Conservation (phyloP, 2,888 invertebrate species). For the Ptychoptera contaminata region DNA sequence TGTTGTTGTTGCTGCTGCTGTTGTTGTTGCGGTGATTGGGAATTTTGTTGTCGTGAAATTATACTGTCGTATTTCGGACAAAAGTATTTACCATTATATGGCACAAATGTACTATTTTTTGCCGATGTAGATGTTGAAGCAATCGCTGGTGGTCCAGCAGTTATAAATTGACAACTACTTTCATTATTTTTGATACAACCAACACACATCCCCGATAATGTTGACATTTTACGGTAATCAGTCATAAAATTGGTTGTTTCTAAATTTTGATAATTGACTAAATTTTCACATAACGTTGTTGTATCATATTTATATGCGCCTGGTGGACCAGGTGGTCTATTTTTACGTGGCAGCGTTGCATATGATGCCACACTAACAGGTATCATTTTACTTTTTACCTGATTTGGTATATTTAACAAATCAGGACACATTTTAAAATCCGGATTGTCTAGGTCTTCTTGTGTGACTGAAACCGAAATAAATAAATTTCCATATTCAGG, state of each 20-base stretch:
- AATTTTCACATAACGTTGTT: constrained; percentile 23
- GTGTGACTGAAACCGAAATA: constrained; percentile 64
- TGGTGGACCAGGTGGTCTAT: no score
- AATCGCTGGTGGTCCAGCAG: no score
- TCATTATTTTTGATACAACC: background rate
- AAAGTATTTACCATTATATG: constrained; percentile 16
- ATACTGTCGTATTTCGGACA: constrained; percentile 72
- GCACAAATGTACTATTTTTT: constrained; percentile 17
- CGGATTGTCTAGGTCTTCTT: constrained; percentile 44
- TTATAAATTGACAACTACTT: no score
- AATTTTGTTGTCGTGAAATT: constrained; percentile 82
- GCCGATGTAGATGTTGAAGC: background rate
- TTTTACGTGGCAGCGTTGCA: constrained; percentile 33
- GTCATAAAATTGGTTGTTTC: constrained; percentile 20
- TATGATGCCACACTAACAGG: constrained; percentile 28
- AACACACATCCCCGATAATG: background rate
- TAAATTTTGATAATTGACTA: constrained; percentile 29
- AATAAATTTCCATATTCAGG: constrained; percentile 49
- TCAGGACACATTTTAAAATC: constrained; percentile 63
- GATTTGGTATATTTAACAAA: constrained; percentile 52
- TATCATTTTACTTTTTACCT: constrained; percentile 28
- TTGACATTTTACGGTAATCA: background rate
- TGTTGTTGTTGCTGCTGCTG: no score
- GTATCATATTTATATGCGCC: constrained; percentile 1
- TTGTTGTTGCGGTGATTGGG: constrained; percentile 48